Evolutionary conservation across 2,797 vertebrate species (phyloP).

Genomic region (Falco novaeseelandiae): DNA sequence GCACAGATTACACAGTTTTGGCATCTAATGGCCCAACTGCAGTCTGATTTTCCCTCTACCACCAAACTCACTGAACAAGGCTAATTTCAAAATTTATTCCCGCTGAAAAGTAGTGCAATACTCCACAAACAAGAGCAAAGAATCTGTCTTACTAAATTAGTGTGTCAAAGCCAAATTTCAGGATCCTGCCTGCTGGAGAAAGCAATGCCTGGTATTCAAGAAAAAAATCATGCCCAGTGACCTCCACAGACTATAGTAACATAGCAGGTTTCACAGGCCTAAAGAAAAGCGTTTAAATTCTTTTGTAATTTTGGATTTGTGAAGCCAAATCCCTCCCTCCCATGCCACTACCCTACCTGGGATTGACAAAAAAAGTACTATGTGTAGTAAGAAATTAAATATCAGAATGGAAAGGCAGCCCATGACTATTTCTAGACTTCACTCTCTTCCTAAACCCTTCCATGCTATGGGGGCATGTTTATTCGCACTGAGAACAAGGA

Average conservation of each 20-base stretch:
- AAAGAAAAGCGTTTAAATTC: neutral
- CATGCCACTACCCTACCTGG: neutral
- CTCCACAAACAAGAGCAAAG: neutral
- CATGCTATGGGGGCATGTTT: neutral
- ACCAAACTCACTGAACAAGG: neutral
- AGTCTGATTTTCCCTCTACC: neutral
- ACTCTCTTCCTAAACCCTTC: neutral
- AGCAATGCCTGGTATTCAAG: neutral
- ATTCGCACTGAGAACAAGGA: neutral
- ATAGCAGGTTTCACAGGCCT: neutral
- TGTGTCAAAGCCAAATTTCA: neutral
- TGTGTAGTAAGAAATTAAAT: neutral
- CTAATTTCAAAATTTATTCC: neutral
- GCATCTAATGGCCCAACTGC: neutral
- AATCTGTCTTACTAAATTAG: neutral
- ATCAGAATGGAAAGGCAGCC: neutral
- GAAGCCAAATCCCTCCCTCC: neutral
- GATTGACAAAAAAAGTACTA: neutral
- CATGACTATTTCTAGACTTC: neutral
- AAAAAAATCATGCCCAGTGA: neutral
- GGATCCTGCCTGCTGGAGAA: neutral
- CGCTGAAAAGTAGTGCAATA: neutral
- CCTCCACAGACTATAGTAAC: neutral
- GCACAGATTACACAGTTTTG: neutral
- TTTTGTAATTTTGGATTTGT: neutral